Evolutionary conservation across 2,113 vertebrate genomes (phyloP).

Genomic region (Mustela nigripes): DNA sequence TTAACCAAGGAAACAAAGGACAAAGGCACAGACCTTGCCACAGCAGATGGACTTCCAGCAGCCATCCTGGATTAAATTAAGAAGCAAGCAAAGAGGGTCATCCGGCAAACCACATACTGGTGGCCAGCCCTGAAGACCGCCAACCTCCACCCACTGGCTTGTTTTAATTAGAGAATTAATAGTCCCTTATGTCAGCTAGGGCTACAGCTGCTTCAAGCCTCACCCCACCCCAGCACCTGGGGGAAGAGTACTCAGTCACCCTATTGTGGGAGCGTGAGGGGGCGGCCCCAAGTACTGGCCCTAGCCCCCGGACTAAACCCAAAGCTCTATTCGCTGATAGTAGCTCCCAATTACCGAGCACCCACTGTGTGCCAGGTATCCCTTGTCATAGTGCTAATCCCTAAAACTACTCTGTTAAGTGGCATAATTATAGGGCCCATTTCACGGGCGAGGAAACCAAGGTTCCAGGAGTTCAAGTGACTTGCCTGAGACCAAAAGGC

Average conservation of each 20-base stretch:
- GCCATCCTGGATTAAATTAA: neutral
- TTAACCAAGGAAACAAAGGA: neutral
- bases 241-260: neutral
- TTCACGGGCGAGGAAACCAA: neutral
- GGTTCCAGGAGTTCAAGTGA: neutral
- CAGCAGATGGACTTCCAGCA: neutral
- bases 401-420: neutral
- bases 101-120: neutral
- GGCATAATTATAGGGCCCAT: neutral
- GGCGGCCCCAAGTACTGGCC: neutral
- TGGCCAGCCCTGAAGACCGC: neutral
- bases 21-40: neutral
- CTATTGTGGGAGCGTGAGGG: neutral
- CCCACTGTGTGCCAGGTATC: neutral
- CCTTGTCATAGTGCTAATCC: too few relatives aligned
- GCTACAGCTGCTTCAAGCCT: neutral
- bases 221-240: neutral
- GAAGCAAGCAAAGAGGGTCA: neutral
- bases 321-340: neutral
- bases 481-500: neutral
- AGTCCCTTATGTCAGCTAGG: neutral
- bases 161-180: constrained; percentile 25
- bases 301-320: too few relatives aligned
- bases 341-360: neutral
- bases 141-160: neutral